Percentiles rank a stretch among this genome's conserved stretches.
Evolutionary conservation across 1,140 invertebrate genomes (phyloP).

Genomic region (Drosophila burlai): DNA sequence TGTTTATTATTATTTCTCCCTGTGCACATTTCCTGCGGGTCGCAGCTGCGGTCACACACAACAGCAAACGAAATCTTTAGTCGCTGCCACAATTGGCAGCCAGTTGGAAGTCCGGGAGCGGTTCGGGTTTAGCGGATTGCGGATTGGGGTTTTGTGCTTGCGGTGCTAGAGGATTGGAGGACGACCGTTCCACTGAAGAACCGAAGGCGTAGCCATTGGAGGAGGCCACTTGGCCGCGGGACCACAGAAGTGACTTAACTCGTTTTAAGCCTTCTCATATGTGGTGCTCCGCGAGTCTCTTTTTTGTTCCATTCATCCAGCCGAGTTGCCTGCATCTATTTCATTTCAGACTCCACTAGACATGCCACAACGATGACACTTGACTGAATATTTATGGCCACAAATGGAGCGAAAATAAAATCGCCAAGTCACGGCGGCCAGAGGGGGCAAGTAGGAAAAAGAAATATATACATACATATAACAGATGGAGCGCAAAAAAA

Average conservation of each 20-base stretch:
- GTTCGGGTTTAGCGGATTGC: constrained; percentile 19
- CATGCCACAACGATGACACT: constrained; percentile 79
- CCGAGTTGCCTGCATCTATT: constrained; percentile 65
- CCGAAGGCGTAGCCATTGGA: constrained; percentile 29
- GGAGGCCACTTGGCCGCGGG: constrained; percentile 72
- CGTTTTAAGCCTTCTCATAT: constrained; percentile 75
- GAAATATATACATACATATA: constrained; percentile 13
- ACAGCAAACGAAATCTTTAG: constrained; percentile 43
- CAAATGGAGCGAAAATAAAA: constrained; percentile 83
- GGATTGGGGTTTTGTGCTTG: constrained; percentile 10
- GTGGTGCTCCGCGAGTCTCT: constrained; percentile 20
- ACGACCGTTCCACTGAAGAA: not conserved
- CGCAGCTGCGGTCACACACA: constrained; percentile 48
- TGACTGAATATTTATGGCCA: constrained; percentile 83
- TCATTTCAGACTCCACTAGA: constrained; percentile 81
- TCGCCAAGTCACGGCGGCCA: constrained; percentile 77
- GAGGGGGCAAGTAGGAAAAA: constrained; percentile 4
- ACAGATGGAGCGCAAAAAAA: constrained; percentile 37
- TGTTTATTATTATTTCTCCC: constrained; percentile 3
- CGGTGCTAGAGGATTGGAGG: constrained; percentile 9
- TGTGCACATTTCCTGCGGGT: constrained; percentile 23
- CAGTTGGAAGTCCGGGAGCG: constrained; percentile 43
- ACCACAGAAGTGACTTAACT: constrained; percentile 83
- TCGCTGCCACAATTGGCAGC: constrained; percentile 54
- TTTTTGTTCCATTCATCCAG: not conserved